These are phyloP conservation scores for Xestia xanthographa DNA, from an alignment of 2,888 invertebrate genomes.

Conservation along the genomic window DNA sequence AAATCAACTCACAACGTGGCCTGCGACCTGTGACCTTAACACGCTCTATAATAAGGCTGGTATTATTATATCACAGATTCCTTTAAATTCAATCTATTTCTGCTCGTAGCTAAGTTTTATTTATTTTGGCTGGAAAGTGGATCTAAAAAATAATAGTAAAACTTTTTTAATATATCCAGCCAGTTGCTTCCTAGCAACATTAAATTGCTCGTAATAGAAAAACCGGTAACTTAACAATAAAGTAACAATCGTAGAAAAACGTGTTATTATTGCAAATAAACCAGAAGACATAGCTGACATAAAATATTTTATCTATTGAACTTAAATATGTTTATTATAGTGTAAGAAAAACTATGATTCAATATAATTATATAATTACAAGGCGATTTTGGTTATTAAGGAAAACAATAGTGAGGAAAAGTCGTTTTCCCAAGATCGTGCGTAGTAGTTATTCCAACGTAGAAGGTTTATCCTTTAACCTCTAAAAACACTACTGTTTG, in stretches of 20 bases:
- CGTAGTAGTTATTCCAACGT: slow-evolving; percentile 8
- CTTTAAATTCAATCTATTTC: background rate
- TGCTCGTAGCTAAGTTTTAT: slow-evolving; percentile 7
- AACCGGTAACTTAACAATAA: slow-evolving; percentile 28
- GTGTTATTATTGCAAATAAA: slow-evolving; percentile 15
- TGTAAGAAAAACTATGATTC: slow-evolving; percentile 1
- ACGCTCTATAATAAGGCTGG: background rate
- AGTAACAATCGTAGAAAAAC: slow-evolving; percentile 9
- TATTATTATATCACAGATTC: background rate
- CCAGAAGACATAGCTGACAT: background rate
- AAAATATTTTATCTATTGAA: background rate
- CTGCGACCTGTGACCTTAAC: background rate
- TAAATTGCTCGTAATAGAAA: too few species aligned
- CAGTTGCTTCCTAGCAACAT: too few species aligned
- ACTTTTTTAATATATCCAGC: too few species aligned
- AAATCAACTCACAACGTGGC: background rate
- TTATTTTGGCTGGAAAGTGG: too few species aligned
- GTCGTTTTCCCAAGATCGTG: slow-evolving; percentile 39
- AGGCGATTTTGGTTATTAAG: slow-evolving; percentile 40
- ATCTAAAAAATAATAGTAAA: too few species aligned
- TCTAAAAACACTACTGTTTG: slow-evolving; percentile 7
- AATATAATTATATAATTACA: slow-evolving; percentile 27
- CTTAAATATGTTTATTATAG: background rate
- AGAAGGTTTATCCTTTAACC: slow-evolving; percentile 46
- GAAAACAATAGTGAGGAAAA: slow-evolving; percentile 55